Conservation (phyloP, 2,113 vertebrate genomes). For the Ursus arctos region DNA sequence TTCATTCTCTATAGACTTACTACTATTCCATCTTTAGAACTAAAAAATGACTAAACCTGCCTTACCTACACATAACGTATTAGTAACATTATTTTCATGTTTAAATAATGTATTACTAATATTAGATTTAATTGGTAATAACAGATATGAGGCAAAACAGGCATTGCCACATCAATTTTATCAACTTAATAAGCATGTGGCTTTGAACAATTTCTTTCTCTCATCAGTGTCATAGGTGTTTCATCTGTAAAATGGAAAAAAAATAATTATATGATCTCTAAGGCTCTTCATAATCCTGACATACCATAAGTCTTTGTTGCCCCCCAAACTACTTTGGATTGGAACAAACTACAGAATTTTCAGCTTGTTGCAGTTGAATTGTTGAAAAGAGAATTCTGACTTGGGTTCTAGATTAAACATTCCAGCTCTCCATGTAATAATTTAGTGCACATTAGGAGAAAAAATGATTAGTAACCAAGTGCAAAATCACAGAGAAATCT, state of each 20-base stretch:
- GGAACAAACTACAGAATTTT: background rate
- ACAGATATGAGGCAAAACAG: background rate
- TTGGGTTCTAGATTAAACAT: constrained; percentile 32
- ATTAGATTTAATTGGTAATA: background rate
- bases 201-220: background rate
- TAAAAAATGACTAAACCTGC: background rate
- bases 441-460: background rate
- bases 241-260: background rate
- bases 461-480: background rate
- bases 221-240: background rate
- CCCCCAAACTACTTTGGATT: background rate
- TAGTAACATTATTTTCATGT: background rate
- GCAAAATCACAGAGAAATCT: constrained; percentile 13
- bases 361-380: background rate
- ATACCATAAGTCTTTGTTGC: background rate
- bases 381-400: constrained; percentile 6
- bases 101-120: background rate
- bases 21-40: background rate
- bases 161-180: background rate
- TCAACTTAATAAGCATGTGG: background rate
- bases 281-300: background rate
- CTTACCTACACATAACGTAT: background rate
- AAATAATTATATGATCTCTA: background rate
- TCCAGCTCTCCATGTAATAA: background rate
- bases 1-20: background rate